Conservation (phyloP, 2,888 invertebrate species). For the Microplitis deprimator region DNA sequence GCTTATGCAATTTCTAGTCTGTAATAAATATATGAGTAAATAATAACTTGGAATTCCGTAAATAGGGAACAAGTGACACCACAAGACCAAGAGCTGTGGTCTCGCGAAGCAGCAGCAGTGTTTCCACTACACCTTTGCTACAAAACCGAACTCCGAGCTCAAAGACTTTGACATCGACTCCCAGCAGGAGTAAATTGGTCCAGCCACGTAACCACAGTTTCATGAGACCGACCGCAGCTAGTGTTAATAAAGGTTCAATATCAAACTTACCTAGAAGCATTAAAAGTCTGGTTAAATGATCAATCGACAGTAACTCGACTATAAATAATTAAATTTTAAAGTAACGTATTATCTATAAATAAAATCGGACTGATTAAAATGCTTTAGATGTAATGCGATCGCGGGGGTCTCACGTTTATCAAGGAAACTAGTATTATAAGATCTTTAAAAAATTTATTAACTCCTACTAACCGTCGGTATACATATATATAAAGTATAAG, state of each 20-base stretch:
- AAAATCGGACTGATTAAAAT: slow-evolving; percentile 31
- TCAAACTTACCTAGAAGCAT: slow-evolving; percentile 67
- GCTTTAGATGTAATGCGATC: slow-evolving; percentile 1
- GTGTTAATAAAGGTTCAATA: slow-evolving; percentile 79
- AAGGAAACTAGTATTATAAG: not conserved
- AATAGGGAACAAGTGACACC: slow-evolving; percentile 34
- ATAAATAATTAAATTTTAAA: not conserved
- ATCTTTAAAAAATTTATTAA: not conserved
- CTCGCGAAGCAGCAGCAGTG: slow-evolving; percentile 71
- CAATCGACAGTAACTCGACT: not conserved
- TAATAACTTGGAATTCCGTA: too few relatives aligned
- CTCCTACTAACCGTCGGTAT: not conserved
- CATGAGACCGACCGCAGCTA: slow-evolving; percentile 91
- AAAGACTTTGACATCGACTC: slow-evolving; percentile 47
- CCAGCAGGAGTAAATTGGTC: slow-evolving; percentile 60
- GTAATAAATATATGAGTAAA: too few relatives aligned
- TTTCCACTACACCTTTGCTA: slow-evolving; percentile 63
- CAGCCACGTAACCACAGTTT: slow-evolving; percentile 74
- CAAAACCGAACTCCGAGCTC: slow-evolving; percentile 50
- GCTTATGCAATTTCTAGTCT: too few relatives aligned
- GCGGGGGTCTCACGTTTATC: not conserved
- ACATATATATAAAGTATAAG: not conserved
- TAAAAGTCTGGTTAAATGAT: slow-evolving; percentile 63
- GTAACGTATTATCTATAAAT: not conserved
- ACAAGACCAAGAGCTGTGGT: slow-evolving; percentile 51